Base-by-base conservation (phyloP, 1,140 invertebrate species). In the Drosophila ficusphila region DNA sequence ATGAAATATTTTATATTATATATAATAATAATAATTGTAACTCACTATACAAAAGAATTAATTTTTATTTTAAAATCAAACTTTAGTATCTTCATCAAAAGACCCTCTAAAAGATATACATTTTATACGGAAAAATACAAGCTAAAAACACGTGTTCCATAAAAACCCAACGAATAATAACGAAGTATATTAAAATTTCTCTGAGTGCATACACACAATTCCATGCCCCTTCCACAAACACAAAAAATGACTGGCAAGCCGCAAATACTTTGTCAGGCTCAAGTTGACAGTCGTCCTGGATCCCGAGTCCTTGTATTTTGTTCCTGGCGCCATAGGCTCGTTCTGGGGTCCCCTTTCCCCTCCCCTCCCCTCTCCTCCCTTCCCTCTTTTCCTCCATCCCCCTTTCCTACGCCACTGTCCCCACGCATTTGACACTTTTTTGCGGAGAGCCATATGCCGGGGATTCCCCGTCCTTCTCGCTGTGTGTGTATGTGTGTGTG, bases 201-300 rank as follows among this genome's bases (percentile, higher is more conserved):
- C 4, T 14, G 9, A 46, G 53, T 57, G 27, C 12, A 49, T 18
- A 29, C 52, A 33, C 52, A 25, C 16, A 23, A n/a, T 38, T 23
- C 11, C 12, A n/a, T 1, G 12, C 16, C 7, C 21, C 21, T 2
- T 3, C 33, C 33, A 29, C 25, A 12, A 29, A 18, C 41, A 79
- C 76, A 69, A 81, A 86, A 86, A 86, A 88, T 86, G 82, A 81
- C 77, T 86, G 81, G 81, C 73, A 81, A 86, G 81, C 81, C 81
- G 47, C 81, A 86, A 86, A 86, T 88, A 88, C 81, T 85, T 85
- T 86, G 77, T 86, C 82, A 86, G 82, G 82, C 76, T 86, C 81
- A 88, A 86, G 81, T 86, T 86, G 82, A 88, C 81, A 88, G 69
- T 88, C 69, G 72, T 76, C 70, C 76, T 73, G 61, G 76, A 53